These are phyloP conservation scores for Drosophila chauvacae DNA, from an alignment of 1,140 invertebrate genomes.

Conservation along the genomic window DNA sequence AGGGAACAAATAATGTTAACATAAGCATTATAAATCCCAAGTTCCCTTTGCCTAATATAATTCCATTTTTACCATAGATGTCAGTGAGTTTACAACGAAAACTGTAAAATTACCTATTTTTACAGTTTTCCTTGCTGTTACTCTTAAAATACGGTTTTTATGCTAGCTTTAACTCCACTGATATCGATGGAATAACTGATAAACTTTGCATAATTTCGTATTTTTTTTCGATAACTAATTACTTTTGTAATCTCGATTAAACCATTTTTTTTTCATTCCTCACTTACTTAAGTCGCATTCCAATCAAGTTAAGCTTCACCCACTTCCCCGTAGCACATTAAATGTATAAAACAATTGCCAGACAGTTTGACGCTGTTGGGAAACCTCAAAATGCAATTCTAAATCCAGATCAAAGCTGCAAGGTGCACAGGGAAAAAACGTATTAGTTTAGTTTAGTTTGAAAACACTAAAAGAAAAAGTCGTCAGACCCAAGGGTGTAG, in stretches of 20 bases:
- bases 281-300: conserved; percentile 14
- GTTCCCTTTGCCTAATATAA: too few relatives aligned
- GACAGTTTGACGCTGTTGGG: conserved; percentile 77
- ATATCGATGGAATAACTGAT: background rate
- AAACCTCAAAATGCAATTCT: conserved; percentile 45
- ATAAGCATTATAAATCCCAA: too few relatives aligned
- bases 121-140: background rate
- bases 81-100: too few relatives aligned
- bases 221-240: background rate
- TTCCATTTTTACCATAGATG: too few relatives aligned
- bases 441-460: too few relatives aligned
- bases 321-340: conserved; percentile 50
- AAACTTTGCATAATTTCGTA: background rate
- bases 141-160: background rate
- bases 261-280: background rate
- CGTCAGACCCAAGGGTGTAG: background rate
- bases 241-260: background rate
- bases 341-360: conserved; percentile 78
- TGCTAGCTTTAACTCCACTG: background rate
- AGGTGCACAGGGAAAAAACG: background rate
- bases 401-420: conserved; percentile 1
- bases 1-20: too few relatives aligned
- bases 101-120: background rate
- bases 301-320: conserved; percentile 10
- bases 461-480: background rate